A percentile compares a stretch with the other conserved stretches of the same genome.
These are phyloP conservation scores for Polymixis flavicincta DNA, from an alignment of 2,888 invertebrate genomes.

Conservation along the genomic window DNA sequence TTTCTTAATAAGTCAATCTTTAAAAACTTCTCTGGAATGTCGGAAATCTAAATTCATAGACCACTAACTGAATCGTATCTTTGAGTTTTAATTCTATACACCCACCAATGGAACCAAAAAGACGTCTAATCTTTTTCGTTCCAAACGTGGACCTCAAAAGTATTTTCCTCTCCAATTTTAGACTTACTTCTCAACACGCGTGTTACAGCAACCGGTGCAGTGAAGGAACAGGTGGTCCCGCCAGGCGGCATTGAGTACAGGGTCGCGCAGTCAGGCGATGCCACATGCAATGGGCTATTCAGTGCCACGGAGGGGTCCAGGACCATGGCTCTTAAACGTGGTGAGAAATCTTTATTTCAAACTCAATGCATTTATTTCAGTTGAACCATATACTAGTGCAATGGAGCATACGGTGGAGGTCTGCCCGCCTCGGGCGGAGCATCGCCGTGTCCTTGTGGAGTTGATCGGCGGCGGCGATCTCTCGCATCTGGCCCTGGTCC, in stretches of 20 bases:
- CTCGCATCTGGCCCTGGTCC: no score
- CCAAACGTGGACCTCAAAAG: constrained; percentile 44
- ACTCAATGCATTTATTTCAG: not conserved
- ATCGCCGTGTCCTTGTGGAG: no score
- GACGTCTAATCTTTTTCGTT: constrained; percentile 40
- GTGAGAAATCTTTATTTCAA: constrained; percentile 78
- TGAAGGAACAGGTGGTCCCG: constrained; percentile 80
- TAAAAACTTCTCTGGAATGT: not conserved
- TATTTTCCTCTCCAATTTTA: constrained; percentile 59
- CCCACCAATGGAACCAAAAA: constrained; percentile 17
- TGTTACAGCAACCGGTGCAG: constrained; percentile 79
- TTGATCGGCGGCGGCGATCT: no score
- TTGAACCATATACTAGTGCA: not conserved
- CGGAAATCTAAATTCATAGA: not conserved
- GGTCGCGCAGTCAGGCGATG: constrained; percentile 97
- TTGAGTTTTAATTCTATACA: not conserved
- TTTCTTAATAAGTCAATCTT: not conserved
- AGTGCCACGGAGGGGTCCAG: constrained; percentile 96
- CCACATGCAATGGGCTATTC: constrained; percentile 97
- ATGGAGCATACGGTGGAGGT: no score
- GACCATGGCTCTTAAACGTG: constrained; percentile 95
- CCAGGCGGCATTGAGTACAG: constrained; percentile 93
- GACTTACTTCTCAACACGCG: constrained; percentile 63
- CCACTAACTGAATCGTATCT: not conserved
- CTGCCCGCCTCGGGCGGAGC: no score